Conservation (phyloP, 2,888 invertebrate genomes). For the Deilephila elpenor region DNA sequence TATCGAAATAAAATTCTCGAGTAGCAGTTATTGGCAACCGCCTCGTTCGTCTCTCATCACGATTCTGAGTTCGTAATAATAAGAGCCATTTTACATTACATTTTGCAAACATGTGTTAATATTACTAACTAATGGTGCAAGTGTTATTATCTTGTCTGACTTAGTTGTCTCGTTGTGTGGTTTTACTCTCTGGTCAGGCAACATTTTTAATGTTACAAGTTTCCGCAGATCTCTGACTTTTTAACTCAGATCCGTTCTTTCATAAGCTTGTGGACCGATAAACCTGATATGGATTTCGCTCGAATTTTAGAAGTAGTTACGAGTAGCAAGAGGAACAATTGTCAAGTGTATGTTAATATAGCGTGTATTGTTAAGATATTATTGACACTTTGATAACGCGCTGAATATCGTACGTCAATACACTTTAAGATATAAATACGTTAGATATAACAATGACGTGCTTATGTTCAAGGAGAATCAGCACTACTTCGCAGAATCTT, state of each 20-base stretch:
- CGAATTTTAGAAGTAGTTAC: not conserved
- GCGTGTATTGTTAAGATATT: not conserved
- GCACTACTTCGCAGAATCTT: too few species aligned
- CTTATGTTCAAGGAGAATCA: not conserved
- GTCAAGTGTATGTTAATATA: not conserved
- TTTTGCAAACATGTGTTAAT: not conserved
- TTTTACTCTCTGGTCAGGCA: too few species aligned
- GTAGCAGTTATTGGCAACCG: not conserved
- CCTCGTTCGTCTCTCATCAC: not conserved
- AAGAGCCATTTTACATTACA: not conserved
- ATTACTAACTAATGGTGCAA: not conserved
- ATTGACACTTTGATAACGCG: constrained; percentile 24
- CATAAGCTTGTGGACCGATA: too few species aligned
- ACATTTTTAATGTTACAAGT: too few species aligned
- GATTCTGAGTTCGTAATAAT: not conserved
- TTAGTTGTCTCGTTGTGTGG: too few species aligned
- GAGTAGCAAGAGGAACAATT: not conserved
- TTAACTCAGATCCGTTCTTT: too few species aligned
- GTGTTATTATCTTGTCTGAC: too few species aligned
- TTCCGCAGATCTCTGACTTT: too few species aligned
- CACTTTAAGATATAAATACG: constrained; percentile 2
- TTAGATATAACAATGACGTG: not conserved
- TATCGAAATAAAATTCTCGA: not conserved
- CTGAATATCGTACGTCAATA: constrained; percentile 13
- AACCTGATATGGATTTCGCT: too few species aligned